These are phyloP conservation scores for Xiphias gladius DNA, from an alignment of 2,113 vertebrate species.

Conservation along the genomic window DNA sequence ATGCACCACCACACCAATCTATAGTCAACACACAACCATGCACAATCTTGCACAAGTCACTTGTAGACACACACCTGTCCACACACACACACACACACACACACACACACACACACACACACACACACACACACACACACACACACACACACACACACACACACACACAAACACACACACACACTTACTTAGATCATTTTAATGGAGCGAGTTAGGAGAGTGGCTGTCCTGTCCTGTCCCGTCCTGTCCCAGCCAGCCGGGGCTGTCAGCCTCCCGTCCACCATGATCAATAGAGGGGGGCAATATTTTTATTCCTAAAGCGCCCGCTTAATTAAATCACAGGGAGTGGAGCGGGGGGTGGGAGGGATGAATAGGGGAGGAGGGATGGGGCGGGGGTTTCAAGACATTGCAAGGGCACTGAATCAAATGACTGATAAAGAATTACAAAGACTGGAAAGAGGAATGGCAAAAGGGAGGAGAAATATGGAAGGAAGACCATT, in stretches of 20 bases:
- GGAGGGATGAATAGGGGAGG: slow-evolving; percentile 21
- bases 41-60: slow-evolving; percentile 39
- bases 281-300: slow-evolving; percentile 93
- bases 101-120: not conserved
- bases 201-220: slow-evolving; percentile 83
- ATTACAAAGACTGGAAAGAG: slow-evolving; percentile 60
- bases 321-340: slow-evolving; percentile 96
- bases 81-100: slow-evolving; percentile 29
- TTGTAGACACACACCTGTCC: slow-evolving; percentile 31
- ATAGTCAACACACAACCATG: not conserved
- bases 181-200: slow-evolving; percentile 56
- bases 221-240: slow-evolving; percentile 84
- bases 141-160: not conserved
- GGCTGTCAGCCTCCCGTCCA: slow-evolving; percentile 89
- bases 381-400: slow-evolving; percentile 35
- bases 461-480: slow-evolving; percentile 33
- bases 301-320: slow-evolving; percentile 99
- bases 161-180: slow-evolving; percentile 23
- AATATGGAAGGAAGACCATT: slow-evolving; percentile 15
- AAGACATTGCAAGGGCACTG: slow-evolving; percentile 73
- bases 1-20: not conserved
- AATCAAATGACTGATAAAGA: slow-evolving; percentile 76
- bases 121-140: slow-evolving; percentile 29
- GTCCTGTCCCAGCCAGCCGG: slow-evolving; percentile 69
- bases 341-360: slow-evolving; percentile 80